Evolutionary conservation across 2,113 vertebrate genomes (phyloP).

Genomic region (Corvus moneduloides): DNA sequence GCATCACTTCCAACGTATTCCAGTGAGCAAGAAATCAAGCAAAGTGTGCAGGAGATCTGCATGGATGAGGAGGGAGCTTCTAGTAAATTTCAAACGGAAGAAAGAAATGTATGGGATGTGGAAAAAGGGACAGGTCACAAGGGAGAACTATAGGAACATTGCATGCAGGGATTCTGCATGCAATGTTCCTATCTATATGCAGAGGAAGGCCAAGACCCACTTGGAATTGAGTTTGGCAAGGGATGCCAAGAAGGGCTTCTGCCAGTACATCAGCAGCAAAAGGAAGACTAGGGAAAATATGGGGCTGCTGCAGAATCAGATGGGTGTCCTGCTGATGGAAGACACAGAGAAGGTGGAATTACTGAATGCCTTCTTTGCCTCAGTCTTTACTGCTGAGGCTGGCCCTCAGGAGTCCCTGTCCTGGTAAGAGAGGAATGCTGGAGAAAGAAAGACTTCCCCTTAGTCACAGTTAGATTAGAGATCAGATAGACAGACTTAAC

Average conservation of each 20-base stretch:
- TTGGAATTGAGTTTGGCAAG: not conserved
- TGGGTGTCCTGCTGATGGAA: not conserved
- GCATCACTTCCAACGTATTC: not conserved
- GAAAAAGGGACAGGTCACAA: not conserved
- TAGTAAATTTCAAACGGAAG: not conserved
- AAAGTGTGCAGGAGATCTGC: not conserved
- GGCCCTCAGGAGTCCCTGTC: not conserved
- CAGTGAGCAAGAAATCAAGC: not conserved
- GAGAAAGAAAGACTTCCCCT: not conserved
- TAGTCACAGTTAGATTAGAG: not conserved
- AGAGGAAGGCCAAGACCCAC: not conserved
- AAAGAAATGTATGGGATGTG: not conserved
- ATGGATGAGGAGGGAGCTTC: not conserved
- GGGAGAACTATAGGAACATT: not conserved
- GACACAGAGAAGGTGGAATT: not conserved
- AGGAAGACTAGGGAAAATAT: not conserved
- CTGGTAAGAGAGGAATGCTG: not conserved
- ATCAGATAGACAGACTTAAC: not conserved
- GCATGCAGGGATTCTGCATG: fast-evolving
- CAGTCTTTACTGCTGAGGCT: not conserved
- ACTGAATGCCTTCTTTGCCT: not conserved
- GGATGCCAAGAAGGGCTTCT: not conserved
- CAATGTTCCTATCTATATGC: no score
- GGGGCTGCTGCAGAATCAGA: not conserved
- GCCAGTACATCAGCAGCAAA: not conserved